These are phyloP conservation scores for Chaenodraco wilsoni DNA, from an alignment of 2,797 vertebrate genomes.

Conservation along the genomic window DNA sequence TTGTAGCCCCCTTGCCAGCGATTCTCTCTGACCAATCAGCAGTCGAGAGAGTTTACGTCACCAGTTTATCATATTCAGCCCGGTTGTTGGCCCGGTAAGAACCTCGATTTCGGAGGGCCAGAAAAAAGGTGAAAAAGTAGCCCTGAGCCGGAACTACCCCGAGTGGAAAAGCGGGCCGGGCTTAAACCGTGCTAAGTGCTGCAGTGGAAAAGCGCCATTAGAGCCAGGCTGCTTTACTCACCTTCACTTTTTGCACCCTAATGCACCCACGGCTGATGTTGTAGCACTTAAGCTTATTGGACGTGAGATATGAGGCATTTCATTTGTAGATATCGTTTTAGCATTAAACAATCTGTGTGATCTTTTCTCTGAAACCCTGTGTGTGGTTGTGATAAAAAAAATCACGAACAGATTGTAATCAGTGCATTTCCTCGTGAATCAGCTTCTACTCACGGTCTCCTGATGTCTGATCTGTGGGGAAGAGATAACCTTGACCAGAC, in stretches of 20 bases:
- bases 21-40: no score
- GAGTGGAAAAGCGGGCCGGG: no score
- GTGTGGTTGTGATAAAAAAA: conserved; percentile 30
- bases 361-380: conserved; percentile 10
- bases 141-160: no score
- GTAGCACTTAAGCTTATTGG: conserved; percentile 57
- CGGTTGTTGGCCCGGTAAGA: no score
- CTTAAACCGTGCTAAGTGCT: no score
- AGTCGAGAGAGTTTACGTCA: no score
- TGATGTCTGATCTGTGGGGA: conserved; percentile 19
- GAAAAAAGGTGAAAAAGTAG: no score
- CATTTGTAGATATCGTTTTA: background rate
- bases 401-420: conserved; percentile 25
- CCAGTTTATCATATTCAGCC: no score
- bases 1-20: no score
- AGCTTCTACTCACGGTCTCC: conserved; percentile 5
- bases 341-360: background rate
- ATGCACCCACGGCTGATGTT: conserved; percentile 37
- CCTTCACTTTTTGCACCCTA: conserved; percentile 51
- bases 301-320: conserved; percentile 18
- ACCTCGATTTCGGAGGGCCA: no score
- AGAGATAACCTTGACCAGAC: conserved; percentile 41
- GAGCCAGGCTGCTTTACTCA: conserved; percentile 54
- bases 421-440: conserved; percentile 23
- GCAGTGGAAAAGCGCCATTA: background rate